Conservation (phyloP, 2,113 vertebrate species). For the Pachyramphus minor region DNA sequence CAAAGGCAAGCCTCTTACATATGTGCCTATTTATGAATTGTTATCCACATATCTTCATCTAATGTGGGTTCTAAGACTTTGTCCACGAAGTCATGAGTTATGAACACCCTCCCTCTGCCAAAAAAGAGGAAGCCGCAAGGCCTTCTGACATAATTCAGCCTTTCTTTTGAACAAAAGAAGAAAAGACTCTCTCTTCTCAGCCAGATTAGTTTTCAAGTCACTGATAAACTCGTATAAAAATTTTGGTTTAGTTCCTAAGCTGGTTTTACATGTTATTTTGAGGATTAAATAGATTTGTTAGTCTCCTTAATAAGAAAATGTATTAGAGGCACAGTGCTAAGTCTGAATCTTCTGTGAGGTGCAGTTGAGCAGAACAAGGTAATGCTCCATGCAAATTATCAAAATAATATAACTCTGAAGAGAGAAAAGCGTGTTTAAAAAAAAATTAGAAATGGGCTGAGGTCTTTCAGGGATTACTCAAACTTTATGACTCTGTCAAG, state of each 20-base stretch:
- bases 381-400: neutral
- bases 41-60: neutral
- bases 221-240: neutral
- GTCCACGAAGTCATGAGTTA: neutral
- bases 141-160: neutral
- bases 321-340: neutral
- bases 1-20: slow-evolving; percentile 5
- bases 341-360: neutral
- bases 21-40: slow-evolving; percentile 27
- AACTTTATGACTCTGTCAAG: neutral
- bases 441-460: neutral
- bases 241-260: neutral
- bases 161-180: neutral
- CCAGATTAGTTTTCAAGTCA: neutral
- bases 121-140: neutral
- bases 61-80: slow-evolving; percentile 4
- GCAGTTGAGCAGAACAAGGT: neutral
- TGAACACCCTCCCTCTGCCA: neutral
- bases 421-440: neutral
- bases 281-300: neutral
- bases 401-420: neutral
- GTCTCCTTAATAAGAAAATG: neutral
- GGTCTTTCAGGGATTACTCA: neutral
- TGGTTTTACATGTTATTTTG: neutral
- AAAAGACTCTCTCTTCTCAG: neutral